Evolutionary conservation across 2,797 vertebrate species (phyloP), one percentile per base, ranked within the genome.

Genomic region (Fundulus diaphanus): DNA sequence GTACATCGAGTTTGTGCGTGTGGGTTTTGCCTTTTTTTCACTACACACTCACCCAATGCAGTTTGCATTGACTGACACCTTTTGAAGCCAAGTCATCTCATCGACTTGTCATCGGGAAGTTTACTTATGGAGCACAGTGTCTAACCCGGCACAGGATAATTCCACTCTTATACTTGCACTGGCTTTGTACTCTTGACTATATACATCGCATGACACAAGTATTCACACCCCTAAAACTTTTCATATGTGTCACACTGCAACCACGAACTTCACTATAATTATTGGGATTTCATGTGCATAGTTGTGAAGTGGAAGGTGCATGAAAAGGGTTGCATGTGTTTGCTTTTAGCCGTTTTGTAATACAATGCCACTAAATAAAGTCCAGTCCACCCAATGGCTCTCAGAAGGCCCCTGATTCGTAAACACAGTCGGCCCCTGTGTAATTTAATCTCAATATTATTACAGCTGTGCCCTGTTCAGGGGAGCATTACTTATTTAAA

Each of bases 1-100:
- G 92, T 93, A 98, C 95, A 96, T 94, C 91, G 88, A 94, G 90
- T 91, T 94, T 90, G 92, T 94, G 75, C 93, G 91, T 54, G 93
- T 76, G 73, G 52, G 68, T 59, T 75, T 78, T 59, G 71, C 35
- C 59, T 73, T 75, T 66, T 59, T 59, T 76, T 74, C 66, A 49
- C 80, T 70, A 67, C 73, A 49, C 56, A 59, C 68, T 71, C 85
- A 71, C 66, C 33, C 68, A 69, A 3, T 4, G 73, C 71, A 81
- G 80, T 66, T 82, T 86, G 85, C 82, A 65, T 81, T 76, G 72
- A 84, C 84, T 80, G 56, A 87, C 86, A 84, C 80, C 48, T 40
- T 82, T 75, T 84, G 75, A 81, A 82, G 3, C 59, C 35, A 65
- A 24, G n/a, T 24, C 61, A 12, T n/a, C 35, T 65, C 35, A 13